Percentiles rank a stretch among this genome's conserved stretches.
phyloP scores from a whole-genome alignment of 2,888 invertebrate genomes.

The Caenorhabditis doughertyi region DNA sequence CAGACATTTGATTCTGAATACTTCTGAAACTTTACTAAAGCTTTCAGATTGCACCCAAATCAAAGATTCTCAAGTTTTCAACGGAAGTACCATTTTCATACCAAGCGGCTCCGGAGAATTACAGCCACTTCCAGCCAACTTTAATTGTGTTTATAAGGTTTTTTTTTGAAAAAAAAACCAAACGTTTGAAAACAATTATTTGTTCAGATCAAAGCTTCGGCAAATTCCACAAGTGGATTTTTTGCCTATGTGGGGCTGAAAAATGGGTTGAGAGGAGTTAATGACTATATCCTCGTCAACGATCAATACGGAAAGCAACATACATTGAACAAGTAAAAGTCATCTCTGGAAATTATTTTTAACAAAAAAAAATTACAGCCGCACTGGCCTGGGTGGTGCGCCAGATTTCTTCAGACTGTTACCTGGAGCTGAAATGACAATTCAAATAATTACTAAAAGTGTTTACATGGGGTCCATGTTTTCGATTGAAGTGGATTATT shows the following conservation, averaged over 20 bases:
- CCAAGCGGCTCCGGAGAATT: background rate
- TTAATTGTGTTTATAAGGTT: slow-evolving; percentile 8
- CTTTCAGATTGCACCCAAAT: slow-evolving; percentile 8
- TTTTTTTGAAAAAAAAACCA: background rate
- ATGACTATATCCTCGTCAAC: background rate
- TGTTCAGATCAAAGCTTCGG: background rate
- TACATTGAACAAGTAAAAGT: too few relatives aligned
- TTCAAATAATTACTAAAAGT: background rate
- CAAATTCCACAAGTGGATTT: background rate
- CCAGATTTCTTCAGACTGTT: background rate
- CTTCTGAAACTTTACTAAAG: background rate
- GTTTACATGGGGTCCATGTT: slow-evolving; percentile 1
- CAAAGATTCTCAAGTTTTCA: background rate
- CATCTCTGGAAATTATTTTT: too few relatives aligned
- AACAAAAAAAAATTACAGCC: too few relatives aligned
- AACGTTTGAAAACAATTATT: background rate
- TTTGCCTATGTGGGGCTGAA: background rate
- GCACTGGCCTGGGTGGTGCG: too few relatives aligned
- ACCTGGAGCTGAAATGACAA: background rate
- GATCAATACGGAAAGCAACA: too few relatives aligned
- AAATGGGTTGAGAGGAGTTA: background rate
- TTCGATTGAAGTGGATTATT: background rate
- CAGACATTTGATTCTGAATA: too few relatives aligned
- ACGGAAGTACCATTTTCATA: background rate
- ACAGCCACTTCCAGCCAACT: slow-evolving; percentile 6